A percentile compares a stretch with the other conserved stretches of the same genome.
phyloP scores from a whole-genome alignment of 2,888 invertebrate species.

The Papilio protenor region DNA sequence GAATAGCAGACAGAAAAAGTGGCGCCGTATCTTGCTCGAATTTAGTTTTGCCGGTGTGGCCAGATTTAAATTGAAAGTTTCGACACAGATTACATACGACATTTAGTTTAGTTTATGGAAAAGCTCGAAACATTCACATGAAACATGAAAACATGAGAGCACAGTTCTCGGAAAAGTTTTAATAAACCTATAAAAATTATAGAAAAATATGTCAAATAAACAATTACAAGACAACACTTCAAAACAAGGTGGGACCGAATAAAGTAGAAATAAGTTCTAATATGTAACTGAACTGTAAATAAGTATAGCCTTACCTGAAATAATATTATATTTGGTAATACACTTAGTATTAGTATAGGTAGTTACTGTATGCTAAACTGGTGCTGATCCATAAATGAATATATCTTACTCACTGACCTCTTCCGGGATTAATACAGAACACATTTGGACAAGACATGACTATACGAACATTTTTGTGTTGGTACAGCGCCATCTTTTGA shows the following conservation, averaged over 20 bases:
- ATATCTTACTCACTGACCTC: too few species aligned
- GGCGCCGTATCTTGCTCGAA: conserved; percentile 2
- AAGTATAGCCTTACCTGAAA: too few species aligned
- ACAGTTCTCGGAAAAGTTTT: too few species aligned
- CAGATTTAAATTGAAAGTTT: neutral
- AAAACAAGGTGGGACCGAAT: neutral
- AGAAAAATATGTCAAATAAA: neutral
- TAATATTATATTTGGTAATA: too few species aligned
- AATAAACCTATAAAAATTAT: neutral
- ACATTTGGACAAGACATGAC: too few species aligned
- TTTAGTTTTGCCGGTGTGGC: neutral
- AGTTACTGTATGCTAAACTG: too few species aligned
- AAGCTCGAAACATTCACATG: neutral
- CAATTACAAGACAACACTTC: neutral
- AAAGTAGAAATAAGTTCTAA: too few species aligned
- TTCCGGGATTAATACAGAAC: too few species aligned
- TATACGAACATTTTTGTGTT: neutral
- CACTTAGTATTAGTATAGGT: too few species aligned
- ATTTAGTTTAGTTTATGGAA: conserved; percentile 33
- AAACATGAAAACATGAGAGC: neutral
- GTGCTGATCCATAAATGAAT: too few species aligned
- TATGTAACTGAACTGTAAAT: too few species aligned
- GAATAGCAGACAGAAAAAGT: conserved; percentile 49
- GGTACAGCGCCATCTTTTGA: conserved; percentile 28
- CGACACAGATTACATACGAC: neutral